Base-by-base conservation (phyloP, 2,113 vertebrate species). In the Hyla sarda region DNA sequence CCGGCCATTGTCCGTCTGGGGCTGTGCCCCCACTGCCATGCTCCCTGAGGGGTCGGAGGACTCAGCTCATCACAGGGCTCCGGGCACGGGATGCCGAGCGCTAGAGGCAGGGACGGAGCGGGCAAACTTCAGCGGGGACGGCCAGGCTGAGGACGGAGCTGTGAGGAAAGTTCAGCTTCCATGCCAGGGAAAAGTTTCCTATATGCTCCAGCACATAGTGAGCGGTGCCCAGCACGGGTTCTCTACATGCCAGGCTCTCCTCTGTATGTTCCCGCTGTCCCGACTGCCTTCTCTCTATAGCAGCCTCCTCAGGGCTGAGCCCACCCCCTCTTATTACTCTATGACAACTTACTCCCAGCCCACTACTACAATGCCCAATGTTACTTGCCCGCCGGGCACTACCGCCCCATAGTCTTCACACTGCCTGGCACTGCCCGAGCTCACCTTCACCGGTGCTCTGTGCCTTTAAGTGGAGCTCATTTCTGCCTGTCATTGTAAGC, bases 1-100 rank as follows among this genome's bases (percentile, higher is more conserved):
- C 88, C 95, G 93, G 85, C 95, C 95, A 93, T 95, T 96, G 90
- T 95, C 94, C 0, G 95, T 94, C 85, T 94, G 94, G 77, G 95
- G 95, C 86, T 94, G 93, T 79, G 92, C 94, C 67, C 91, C 93
- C 85, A 94, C 88, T 93, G 95, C 94, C 84, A 86, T 86, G 23
- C 14, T 86, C 76, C 76, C 76, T 37, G 1, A 10, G 56, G 84
- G 74, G 4, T 21, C 73, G 13, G 48, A n/a, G 82, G 32, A 8
- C 60, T 86, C 84, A 69, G 76, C 75, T 78, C 80, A 67, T 62
- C 34, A n/a, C 84, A 47, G 23, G 62, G n/a, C 13, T 25, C 32
- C 23, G 37, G 54, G n/a, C 2, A 17, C 25, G 54, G 34, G 69
- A 13, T 16, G 6, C 32, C 5, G 12, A 50, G 14, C 6, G 71